Percentiles rank a stretch among this genome's conserved stretches.
Conservation (phyloP, 2,113 vertebrate species). For the Rhabdornis inornatus region DNA sequence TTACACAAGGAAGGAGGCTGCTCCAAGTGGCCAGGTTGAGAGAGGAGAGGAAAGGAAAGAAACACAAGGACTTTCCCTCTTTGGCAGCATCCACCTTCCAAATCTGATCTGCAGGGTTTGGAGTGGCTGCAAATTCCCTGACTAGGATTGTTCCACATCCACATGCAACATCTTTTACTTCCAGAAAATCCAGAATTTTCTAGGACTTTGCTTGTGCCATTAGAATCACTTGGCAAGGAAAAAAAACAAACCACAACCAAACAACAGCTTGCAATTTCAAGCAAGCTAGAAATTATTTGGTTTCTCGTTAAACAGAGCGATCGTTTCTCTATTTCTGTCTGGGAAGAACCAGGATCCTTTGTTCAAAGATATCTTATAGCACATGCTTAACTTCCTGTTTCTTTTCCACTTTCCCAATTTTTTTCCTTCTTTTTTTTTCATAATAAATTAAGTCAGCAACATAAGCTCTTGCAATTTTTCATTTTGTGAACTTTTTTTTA, state of each 20-base stretch:
- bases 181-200: neutral
- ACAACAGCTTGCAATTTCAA: neutral
- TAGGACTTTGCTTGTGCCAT: neutral
- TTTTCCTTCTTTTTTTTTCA: fast-evolving
- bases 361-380: neutral
- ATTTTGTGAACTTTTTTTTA: neutral
- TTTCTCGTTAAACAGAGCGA: neutral
- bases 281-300: neutral
- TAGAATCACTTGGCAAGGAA: neutral
- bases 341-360: neutral
- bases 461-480: neutral
- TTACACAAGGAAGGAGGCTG: neutral
- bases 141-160: neutral
- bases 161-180: neutral
- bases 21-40: neutral
- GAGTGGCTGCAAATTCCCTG: neutral
- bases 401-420: neutral
- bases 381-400: neutral
- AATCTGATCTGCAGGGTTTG: fast-evolving
- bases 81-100: neutral
- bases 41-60: neutral
- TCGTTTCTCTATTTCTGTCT: neutral
- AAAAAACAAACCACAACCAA: neutral
- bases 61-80: neutral
- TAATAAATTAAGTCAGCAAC: neutral